Base-by-base conservation (phyloP, 2,797 vertebrate species). In the Urocyon cinereoargenteus region DNA sequence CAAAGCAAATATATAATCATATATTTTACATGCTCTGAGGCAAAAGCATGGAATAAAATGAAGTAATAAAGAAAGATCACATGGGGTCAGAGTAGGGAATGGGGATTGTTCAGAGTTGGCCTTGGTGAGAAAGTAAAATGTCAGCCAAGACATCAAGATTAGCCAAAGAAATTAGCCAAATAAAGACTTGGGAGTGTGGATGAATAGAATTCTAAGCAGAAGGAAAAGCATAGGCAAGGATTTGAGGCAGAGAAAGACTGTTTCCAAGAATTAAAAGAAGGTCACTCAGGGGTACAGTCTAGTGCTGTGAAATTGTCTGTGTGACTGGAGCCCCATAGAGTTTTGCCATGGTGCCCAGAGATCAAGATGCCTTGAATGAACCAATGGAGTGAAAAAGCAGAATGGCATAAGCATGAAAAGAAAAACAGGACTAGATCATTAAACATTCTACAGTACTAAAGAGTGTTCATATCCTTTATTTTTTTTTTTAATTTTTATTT, bases 251-350 rank as follows among this genome's bases (percentile, higher is more conserved):
- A 90, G 53, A 62, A 77, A 66, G 36, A 87, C n/a, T 64, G 9
- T 78, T 77, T 68, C 89, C 14, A 92, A 84, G 51, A 86, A 95
- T 15, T 55, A 36, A 75, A 92, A 36, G 31, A 86, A 90, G n/a
- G 24, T 24, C 45, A 45, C 66, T 90, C 81, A 93, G 96, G 49
- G 36, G 57, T 36, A 22, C 3, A 31, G 55, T 7, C 22, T 51
- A 86, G 28, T 83, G 21, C 6, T 61, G 1, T 24, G 6, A 6
- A 31, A n/a, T n/a, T 79, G 11, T 31, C 34, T 64, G 6, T 34
- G 34, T 13, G 22, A 51, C 34, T 61, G 4, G 68, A 86, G 13
- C 18, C 45, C 45, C 55, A 28, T 0, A 85, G 77, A 5, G 45
- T 51, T 96, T 85, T 79, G 15, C 40, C 2, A 0, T 61, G 18